Conservation (phyloP, 2,113 vertebrate species). For the Axis porcinus region DNA sequence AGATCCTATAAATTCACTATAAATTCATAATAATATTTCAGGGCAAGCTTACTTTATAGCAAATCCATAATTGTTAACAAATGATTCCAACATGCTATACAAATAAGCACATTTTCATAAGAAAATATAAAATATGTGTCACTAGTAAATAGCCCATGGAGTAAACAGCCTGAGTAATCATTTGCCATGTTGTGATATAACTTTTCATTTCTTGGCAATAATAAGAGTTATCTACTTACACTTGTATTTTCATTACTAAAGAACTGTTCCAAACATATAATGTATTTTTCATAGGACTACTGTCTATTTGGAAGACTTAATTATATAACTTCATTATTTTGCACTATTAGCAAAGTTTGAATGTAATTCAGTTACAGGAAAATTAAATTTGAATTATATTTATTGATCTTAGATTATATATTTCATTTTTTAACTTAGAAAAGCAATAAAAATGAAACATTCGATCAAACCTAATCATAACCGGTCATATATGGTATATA, state of each 20-base stretch:
- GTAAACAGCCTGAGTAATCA: background rate
- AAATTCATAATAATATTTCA: background rate
- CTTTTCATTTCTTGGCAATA: background rate
- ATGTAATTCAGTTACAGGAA: background rate
- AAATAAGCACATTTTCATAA: background rate
- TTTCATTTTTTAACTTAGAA: background rate
- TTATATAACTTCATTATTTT: background rate
- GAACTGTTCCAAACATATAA: background rate
- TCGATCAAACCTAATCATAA: background rate
- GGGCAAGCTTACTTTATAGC: background rate
- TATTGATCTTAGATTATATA: background rate
- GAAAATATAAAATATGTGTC: background rate
- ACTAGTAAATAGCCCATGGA: background rate
- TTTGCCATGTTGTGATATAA: background rate
- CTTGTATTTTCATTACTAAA: background rate
- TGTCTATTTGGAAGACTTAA: background rate
- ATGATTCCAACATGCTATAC: background rate
- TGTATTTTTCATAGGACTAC: background rate
- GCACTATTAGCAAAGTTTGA: background rate
- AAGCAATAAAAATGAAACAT: background rate
- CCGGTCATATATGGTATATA: background rate
- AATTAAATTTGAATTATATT: constrained; percentile 20
- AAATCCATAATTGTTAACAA: background rate
- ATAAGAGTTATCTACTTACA: background rate
- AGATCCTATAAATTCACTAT: background rate